Evolutionary conservation across 1,140 invertebrate genomes (phyloP).

Genomic region (Cephus cinctus): DNA sequence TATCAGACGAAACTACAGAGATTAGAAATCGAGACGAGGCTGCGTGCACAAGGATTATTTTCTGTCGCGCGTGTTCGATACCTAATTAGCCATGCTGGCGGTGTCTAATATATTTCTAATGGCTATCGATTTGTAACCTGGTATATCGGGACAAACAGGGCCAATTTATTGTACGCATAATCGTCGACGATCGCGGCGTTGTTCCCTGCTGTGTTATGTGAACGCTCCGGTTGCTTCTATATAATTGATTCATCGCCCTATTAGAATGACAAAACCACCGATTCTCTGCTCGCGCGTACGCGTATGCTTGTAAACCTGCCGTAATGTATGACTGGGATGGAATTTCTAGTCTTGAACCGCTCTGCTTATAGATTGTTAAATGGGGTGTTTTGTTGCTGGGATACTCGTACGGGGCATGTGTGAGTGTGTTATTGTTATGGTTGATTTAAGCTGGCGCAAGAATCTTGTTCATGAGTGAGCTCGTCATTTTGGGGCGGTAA

Average conservation of each 20-base stretch:
- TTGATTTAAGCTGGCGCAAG: no score
- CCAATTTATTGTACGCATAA: constrained; percentile 48
- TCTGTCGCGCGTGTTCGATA: neutral
- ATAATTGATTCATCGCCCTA: constrained; percentile 49
- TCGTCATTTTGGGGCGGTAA: no score
- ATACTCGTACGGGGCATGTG: no score
- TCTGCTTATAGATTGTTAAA: no score
- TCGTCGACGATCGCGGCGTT: constrained; percentile 40
- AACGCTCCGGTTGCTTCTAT: constrained; percentile 31
- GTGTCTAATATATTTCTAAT: neutral
- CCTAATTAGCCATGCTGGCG: neutral
- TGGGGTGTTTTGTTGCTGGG: no score
- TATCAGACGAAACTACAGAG: neutral
- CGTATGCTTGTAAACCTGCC: no score
- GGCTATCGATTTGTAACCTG: neutral
- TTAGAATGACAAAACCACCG: constrained; percentile 46
- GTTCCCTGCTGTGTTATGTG: constrained; percentile 36
- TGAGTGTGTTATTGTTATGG: no score
- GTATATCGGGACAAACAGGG: neutral
- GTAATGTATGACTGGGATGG: no score
- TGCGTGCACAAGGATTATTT: neutral
- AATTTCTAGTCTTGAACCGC: no score
- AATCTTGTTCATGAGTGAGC: no score
- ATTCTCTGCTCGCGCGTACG: constrained; percentile 1
- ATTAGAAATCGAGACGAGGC: neutral